Evolutionary conservation across 1,140 invertebrate genomes (phyloP), one percentile per base, ranked within the genome.

Genomic region (Lineus longissimus): DNA sequence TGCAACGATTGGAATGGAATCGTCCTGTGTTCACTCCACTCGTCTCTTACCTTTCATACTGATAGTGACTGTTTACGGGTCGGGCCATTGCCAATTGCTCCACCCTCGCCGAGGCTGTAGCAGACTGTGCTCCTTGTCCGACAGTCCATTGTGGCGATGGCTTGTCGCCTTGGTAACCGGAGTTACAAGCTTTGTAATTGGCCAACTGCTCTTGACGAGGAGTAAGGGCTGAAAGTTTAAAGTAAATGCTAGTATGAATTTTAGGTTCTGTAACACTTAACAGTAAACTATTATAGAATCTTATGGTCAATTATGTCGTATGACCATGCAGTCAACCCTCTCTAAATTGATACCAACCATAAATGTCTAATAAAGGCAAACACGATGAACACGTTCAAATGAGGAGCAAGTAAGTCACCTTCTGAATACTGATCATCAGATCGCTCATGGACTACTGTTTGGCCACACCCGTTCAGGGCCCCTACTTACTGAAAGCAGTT

Each of bases 71-170:
- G 51, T 68, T 47, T 11, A 65, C 45, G n/a, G 61, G 58, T 63
- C 70, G 73, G 22, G 67, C 68, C 40, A 51, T 43, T 23, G 69
- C 62, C 7, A 78, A 67, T 6, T 56, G 30, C 41, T 58, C 15
- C 1, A 74, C 59, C 15, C 75, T 61, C 33, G 65, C 64, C 17
- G 70, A 62, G 1, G 73, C 67, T 0, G 64, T 55, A 1, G 70
- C 72, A 17, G 71, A 63, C 55, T 71, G 45, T 0, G 74, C 70
- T 19, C 45, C 58, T 9, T 59, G n/a, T 1, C 64, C 70, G 2
- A 78, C 76, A 31, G 67, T 69, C 72, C 74, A 75, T n/a, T 74
- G 69, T 55, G 75, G 66, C 0, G 70, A 68, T 1, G 60, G 58
- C 64, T 73, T 73, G 66, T 72, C 67, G n/a, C 68, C 68, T 61